Conservation (phyloP, 1,140 invertebrate genomes). For the Eriocheir sinensis region DNA sequence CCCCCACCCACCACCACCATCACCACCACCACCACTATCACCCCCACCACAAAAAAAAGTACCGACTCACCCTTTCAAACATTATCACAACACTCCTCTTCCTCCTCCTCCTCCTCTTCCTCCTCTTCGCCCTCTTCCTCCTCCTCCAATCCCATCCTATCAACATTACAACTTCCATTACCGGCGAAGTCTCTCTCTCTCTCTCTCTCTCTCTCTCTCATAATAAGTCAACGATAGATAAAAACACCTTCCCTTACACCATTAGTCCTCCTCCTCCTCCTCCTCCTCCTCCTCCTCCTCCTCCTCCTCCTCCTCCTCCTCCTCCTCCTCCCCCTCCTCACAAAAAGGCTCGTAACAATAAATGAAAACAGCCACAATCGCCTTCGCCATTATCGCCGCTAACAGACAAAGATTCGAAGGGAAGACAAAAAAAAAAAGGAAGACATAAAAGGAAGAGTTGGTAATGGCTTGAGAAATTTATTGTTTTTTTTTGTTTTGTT, state of each 20-base stretch:
- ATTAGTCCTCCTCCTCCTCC: not conserved
- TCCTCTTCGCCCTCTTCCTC: not conserved
- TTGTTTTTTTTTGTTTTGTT: not conserved
- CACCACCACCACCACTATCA: not conserved
- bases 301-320: not conserved
- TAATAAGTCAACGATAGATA: no score
- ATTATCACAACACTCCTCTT: not conserved
- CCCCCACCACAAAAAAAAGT: not conserved
- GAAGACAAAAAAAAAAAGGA: not conserved
- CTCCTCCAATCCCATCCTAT: not conserved
- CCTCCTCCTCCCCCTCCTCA: not conserved
- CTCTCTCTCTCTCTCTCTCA: slow-evolving; percentile 49
- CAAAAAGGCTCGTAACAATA: no score
- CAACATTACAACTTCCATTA: not conserved
- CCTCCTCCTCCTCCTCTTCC: not conserved
- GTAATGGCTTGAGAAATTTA: not conserved
- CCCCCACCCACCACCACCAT: not conserved
- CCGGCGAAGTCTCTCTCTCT: not conserved
- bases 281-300: not conserved
- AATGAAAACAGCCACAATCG: not conserved
- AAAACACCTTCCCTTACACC: not conserved
- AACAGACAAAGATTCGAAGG: not conserved
- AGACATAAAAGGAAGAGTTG: not conserved
- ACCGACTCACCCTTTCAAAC: slow-evolving; percentile 19
- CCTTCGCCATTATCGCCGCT: not conserved